Percentiles rank a stretch among this genome's conserved stretches.
phyloP scores from a whole-genome alignment of 2,888 invertebrate genomes.

The Diaprepes abbreviatus region DNA sequence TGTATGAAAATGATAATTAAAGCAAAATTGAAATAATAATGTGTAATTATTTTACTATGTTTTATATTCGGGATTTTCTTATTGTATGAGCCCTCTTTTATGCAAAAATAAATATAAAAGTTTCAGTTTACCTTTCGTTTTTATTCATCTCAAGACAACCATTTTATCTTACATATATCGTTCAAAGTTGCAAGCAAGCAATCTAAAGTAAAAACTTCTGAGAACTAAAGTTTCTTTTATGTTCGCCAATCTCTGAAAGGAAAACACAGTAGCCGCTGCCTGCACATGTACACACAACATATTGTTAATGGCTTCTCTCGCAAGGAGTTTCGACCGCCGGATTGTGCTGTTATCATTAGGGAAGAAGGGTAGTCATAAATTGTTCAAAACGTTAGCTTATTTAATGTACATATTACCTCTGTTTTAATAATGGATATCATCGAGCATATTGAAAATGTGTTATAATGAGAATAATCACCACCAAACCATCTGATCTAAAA shows the following conservation, averaged over 20 bases:
- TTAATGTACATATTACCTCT: too few species aligned
- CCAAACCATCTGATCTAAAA: too few species aligned
- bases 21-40: too few species aligned
- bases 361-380: background rate
- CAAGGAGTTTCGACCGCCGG: background rate
- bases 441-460: too few species aligned
- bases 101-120: background rate
- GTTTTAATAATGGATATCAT: too few species aligned
- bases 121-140: background rate
- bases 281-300: constrained; percentile 3
- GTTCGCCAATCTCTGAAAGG: background rate
- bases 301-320: constrained; percentile 15
- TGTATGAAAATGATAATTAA: too few species aligned
- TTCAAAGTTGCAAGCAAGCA: constrained; percentile 6
- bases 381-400: too few species aligned
- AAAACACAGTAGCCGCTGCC: constrained; percentile 14
- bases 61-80: too few species aligned
- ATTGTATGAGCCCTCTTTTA: too few species aligned
- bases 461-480: too few species aligned
- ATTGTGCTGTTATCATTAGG: constrained; percentile 2
- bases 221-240: constrained; percentile 9
- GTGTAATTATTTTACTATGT: too few species aligned
- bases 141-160: constrained; percentile 13
- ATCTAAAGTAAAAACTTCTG: constrained; percentile 18
- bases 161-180: background rate